phyloP scores from a whole-genome alignment of 2,888 invertebrate species.

The Mechanitis mazaeus region DNA sequence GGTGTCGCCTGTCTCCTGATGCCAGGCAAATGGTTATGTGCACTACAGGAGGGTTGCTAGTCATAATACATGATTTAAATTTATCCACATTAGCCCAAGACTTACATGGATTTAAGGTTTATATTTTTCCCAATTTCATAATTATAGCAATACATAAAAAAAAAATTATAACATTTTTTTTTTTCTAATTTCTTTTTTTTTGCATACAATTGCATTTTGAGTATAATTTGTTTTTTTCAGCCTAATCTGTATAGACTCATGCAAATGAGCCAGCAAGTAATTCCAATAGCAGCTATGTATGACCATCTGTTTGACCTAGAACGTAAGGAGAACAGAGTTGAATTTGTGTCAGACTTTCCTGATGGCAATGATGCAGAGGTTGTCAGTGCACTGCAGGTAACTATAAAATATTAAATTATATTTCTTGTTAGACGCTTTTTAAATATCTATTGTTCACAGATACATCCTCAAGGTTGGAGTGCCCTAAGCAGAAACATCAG shows the following conservation, averaged over 20 bases:
- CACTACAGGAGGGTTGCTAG: conserved; percentile 92
- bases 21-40: conserved; percentile 92
- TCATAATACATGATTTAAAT: conserved; percentile 92
- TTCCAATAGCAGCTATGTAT: conserved; percentile 87
- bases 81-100: conserved; percentile 86
- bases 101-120: conserved; percentile 88
- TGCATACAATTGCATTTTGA: background rate
- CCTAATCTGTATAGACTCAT: conserved; percentile 92
- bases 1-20: conserved; percentile 91
- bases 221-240: conserved; percentile 62
- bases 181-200: no score
- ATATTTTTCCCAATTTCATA: background rate
- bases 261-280: conserved; percentile 89
- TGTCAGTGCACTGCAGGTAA: conserved; percentile 88
- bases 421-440: conserved; percentile 2
- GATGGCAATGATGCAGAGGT: conserved; percentile 90
- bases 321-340: conserved; percentile 88
- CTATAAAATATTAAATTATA: background rate
- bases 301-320: conserved; percentile 87
- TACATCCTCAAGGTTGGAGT: conserved; percentile 94
- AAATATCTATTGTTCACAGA: conserved; percentile 59
- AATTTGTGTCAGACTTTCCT: conserved; percentile 94
- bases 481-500: conserved; percentile 92
- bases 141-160: no score
- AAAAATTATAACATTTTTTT: no score